A percentile compares a stretch with the other conserved stretches of the same genome.
These are phyloP conservation scores for Amphipoea oculea DNA, from an alignment of 2,888 invertebrate genomes.

Conservation along the genomic window DNA sequence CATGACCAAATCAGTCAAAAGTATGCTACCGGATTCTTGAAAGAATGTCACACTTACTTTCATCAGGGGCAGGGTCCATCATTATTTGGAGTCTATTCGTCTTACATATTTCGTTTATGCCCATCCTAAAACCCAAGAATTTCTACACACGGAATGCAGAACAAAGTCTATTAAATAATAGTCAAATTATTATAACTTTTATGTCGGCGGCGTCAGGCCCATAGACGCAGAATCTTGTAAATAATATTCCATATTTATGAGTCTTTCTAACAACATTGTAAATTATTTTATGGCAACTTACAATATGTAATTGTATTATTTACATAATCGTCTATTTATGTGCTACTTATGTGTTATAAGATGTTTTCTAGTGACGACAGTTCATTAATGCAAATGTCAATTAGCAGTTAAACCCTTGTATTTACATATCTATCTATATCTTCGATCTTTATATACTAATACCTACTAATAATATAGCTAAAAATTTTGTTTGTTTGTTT, in stretches of 20 bases:
- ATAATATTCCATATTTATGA: conserved; percentile 22
- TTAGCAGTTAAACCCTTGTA: conserved; percentile 23
- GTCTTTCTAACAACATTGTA: conserved; percentile 35
- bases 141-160: neutral
- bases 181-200: conserved; percentile 17
- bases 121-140: neutral
- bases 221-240: conserved; percentile 20
- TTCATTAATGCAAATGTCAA: conserved; percentile 9
- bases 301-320: neutral
- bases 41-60: neutral
- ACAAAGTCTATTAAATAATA: conserved; percentile 23
- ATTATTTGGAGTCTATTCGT: neutral
- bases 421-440: neutral
- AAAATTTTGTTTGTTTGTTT: neutral
- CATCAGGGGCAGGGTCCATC: too few relatives aligned
- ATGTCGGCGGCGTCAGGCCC: neutral
- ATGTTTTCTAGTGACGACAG: neutral
- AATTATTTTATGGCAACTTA: conserved; percentile 33
- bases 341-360: neutral
- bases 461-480: neutral
- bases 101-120: neutral
- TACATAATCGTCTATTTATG: conserved; percentile 16
- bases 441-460: neutral
- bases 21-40: neutral
- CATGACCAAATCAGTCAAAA: neutral